Conservation (phyloP, 2,113 vertebrate genomes). For the Caloenas nicobarica region DNA sequence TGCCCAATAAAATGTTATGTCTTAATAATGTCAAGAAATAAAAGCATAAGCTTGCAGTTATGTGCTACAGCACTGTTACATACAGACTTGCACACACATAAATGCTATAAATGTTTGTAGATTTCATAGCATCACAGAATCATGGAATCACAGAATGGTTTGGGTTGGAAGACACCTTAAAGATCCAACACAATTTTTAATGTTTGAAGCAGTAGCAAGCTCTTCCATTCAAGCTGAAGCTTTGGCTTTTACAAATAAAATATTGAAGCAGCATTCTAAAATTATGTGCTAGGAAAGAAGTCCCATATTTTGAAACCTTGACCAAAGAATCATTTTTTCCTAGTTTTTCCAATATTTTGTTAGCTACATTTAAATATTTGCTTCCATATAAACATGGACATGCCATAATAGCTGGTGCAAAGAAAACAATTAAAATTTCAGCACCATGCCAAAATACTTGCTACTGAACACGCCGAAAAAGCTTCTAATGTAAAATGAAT, state of each 20-base stretch:
- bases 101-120: neutral
- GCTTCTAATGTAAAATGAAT: conserved; percentile 46
- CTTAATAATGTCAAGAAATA: neutral
- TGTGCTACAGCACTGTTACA: neutral
- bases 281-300: neutral
- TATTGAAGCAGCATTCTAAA: neutral
- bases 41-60: neutral
- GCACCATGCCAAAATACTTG: neutral
- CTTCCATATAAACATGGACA: neutral
- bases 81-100: neutral
- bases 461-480: neutral
- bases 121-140: too few species aligned
- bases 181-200: neutral
- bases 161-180: too few species aligned
- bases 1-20: neutral
- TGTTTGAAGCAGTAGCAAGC: neutral
- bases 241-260: conserved; percentile 2
- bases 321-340: neutral
- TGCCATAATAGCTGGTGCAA: neutral
- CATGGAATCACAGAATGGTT: too few species aligned
- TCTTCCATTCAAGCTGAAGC: neutral
- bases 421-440: conserved; percentile 13
- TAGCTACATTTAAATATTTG: neutral
- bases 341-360: neutral
- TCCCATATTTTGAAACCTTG: neutral